Conservation (phyloP, 2,888 invertebrate species). For the Ptychoptera albimana region DNA sequence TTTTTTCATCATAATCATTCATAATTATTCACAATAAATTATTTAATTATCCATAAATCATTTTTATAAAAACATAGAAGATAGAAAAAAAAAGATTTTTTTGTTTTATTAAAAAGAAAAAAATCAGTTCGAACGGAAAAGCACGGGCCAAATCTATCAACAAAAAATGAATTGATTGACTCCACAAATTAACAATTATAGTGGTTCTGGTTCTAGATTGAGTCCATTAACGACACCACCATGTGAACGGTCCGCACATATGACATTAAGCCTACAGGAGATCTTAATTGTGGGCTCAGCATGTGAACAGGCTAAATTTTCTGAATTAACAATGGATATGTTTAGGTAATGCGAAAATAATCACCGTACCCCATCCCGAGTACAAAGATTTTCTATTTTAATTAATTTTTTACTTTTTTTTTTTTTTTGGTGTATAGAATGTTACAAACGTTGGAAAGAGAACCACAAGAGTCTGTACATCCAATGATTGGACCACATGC, state of each 20-base stretch:
- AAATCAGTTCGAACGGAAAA: constrained; percentile 18
- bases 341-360: constrained; percentile 34
- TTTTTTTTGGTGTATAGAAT: constrained; percentile 39
- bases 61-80: too few relatives aligned
- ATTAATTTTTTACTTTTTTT: neutral
- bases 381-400: neutral
- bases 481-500: constrained; percentile 34
- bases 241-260: constrained; percentile 70
- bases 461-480: constrained; percentile 70
- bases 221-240: constrained; percentile 73
- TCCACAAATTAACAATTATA: constrained; percentile 11
- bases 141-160: constrained; percentile 30
- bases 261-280: constrained; percentile 81
- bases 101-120: too few relatives aligned
- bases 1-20: constrained; percentile 13
- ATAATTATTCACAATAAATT: too few relatives aligned
- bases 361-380: neutral
- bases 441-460: constrained; percentile 85
- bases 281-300: constrained; percentile 88
- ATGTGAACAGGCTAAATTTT: constrained; percentile 89
- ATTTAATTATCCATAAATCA: too few relatives aligned
- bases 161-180: constrained; percentile 22
- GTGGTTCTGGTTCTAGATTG: constrained; percentile 45
- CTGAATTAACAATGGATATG: constrained; percentile 95
- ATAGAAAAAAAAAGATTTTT: too few relatives aligned